A percentile compares a stretch with the other conserved stretches of the same genome.
Conservation (phyloP, 2,888 invertebrate species). For the Saturnia japonica region DNA sequence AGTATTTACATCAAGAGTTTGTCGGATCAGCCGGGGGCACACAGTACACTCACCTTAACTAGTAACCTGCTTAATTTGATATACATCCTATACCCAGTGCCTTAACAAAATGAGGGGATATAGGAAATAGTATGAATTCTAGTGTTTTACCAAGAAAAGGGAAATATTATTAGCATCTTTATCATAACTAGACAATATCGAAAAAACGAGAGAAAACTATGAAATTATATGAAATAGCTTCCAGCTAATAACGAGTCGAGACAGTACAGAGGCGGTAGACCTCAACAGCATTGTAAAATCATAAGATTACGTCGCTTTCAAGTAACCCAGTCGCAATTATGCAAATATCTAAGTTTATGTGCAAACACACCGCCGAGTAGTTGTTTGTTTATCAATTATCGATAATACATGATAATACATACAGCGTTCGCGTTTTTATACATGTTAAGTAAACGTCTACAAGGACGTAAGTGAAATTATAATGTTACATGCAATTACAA, state of each 20-base stretch:
- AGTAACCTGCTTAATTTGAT: too few species aligned
- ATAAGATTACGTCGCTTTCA: conserved; percentile 23
- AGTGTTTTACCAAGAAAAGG: neutral
- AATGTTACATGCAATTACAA: conserved; percentile 3
- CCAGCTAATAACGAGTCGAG: neutral
- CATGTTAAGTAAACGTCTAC: conserved; percentile 26
- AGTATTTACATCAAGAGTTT: too few species aligned
- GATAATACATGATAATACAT: conserved; percentile 11
- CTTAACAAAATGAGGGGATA: neutral
- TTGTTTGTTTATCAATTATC: conserved; percentile 42
- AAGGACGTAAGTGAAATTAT: conserved; percentile 32
- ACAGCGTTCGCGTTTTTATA: conserved; percentile 27
- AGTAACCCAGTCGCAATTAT: conserved; percentile 28
- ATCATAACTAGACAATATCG: neutral
- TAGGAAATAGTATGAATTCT: neutral
- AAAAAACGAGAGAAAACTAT: neutral
- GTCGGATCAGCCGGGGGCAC: too few species aligned
- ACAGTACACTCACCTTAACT: too few species aligned
- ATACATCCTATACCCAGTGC: too few species aligned
- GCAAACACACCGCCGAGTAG: conserved; percentile 32
- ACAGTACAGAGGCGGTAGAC: neutral
- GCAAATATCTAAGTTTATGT: conserved; percentile 31
- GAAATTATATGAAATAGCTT: neutral
- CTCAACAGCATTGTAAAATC: conserved; percentile 12
- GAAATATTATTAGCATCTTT: neutral